phyloP scores from a whole-genome alignment of 2,888 invertebrate genomes.

The Macrophya annulata region DNA sequence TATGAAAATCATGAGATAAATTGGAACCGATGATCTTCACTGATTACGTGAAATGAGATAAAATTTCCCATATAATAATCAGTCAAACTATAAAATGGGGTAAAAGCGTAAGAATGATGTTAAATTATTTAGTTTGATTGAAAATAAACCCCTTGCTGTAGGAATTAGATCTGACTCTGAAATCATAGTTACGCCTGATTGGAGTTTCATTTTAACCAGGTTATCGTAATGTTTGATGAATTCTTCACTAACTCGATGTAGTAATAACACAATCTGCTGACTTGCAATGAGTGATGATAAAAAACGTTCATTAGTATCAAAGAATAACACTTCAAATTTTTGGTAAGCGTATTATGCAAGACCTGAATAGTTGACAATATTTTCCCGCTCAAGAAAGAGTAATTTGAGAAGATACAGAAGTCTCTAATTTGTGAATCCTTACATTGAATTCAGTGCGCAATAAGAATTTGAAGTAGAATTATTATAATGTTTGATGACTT shows the following conservation, averaged over 20 bases:
- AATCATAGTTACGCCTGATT: background rate
- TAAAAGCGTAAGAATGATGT: background rate
- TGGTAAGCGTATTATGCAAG: constrained; percentile 66
- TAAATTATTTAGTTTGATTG: background rate
- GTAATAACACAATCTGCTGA: background rate
- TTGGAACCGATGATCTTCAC: too few species aligned
- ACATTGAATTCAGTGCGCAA: background rate
- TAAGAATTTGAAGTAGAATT: background rate
- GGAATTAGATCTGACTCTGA: background rate
- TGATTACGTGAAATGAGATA: too few species aligned
- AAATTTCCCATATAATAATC: background rate
- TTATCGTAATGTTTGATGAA: constrained; percentile 1
- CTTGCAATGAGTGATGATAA: constrained; percentile 60
- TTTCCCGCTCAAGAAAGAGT: background rate
- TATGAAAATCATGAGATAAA: too few species aligned
- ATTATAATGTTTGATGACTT: background rate
- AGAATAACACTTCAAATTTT: constrained; percentile 49
- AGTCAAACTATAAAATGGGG: background rate
- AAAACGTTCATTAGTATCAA: constrained; percentile 59
- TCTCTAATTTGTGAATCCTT: background rate
- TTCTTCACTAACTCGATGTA: background rate
- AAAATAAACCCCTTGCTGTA: background rate
- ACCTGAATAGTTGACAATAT: background rate
- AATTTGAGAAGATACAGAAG: background rate
- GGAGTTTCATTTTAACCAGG: background rate